Conservation (phyloP, 2,113 vertebrate species). For the Gallinago undulata region DNA sequence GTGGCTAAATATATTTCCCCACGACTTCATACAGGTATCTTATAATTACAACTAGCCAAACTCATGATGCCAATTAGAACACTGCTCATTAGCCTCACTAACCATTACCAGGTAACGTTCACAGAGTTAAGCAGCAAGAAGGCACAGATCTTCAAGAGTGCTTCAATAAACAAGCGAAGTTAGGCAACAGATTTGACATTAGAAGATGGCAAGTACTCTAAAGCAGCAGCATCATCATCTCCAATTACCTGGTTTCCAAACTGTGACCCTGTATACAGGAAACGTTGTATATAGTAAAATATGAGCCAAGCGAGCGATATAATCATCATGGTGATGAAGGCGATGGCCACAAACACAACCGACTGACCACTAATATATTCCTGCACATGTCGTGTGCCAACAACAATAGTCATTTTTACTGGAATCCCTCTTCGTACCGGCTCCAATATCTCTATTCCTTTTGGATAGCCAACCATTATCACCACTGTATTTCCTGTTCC, state of each 20-base stretch:
- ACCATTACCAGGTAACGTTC: not conserved
- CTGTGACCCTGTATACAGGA: conserved; percentile 78
- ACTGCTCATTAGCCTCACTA: not conserved
- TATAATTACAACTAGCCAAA: conserved; percentile 22
- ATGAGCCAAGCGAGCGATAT: conserved; percentile 81
- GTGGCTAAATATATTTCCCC: not conserved
- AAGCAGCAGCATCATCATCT: not conserved
- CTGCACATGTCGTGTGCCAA: conserved; percentile 75
- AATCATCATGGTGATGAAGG: conserved; percentile 85
- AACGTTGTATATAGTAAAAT: conserved; percentile 83
- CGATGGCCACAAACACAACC: conserved; percentile 80
- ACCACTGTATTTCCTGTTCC: conserved; percentile 80
- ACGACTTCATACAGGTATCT: not conserved
- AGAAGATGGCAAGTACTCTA: not conserved
- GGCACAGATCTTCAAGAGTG: not conserved
- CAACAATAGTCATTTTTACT: conserved; percentile 74
- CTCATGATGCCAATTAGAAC: not conserved
- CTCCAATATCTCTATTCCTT: conserved; percentile 80
- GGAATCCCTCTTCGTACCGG: conserved; percentile 77
- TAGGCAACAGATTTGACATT: not conserved
- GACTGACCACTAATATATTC: conserved; percentile 80
- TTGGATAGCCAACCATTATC: conserved; percentile 81
- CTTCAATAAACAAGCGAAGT: not conserved
- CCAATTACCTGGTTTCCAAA: conserved; percentile 80
- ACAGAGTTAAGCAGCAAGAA: not conserved